Evolutionary conservation across 2,888 invertebrate genomes (phyloP), one percentile per base, ranked within the genome.

Genomic region (Halictus quadricinctus): DNA sequence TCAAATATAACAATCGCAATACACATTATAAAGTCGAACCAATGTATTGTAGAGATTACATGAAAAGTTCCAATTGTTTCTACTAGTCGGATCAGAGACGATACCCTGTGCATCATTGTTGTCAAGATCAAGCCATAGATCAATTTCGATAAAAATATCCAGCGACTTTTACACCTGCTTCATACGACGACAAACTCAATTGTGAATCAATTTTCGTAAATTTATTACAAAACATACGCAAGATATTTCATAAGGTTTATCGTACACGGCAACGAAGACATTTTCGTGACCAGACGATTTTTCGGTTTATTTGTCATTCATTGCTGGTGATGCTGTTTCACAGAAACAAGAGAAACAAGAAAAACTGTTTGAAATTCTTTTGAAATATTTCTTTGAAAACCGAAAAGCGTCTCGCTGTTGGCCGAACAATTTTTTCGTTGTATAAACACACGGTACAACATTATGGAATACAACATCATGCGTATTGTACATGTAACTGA

Each of bases 131-230:
- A 70, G 69, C 41, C 69, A 36, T 43, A 25, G 21, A 41, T 66
- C 12, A 21, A 25, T 58, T 48, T 54, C 13, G 8, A 25, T 66
- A 12, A 50, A 72, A 77, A 75, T 58, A 43, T 50, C 46, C 77
- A 64, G 64, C 46, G 54, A 76, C 79, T 80, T 84, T 89, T 85
- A 41, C 83, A 82, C 85, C 83, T 82, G 79, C 83, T 88, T 88
- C 83, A 79, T 83, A 84, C 58, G 69, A 13, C 46, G 43, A 64
- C 76, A 10, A 83, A 60, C 29, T 64, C 54, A 36, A 81, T 64
- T 79, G 74, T 75, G 88, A 80, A 87, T 80, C 79, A 85, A 83
- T 36, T 88, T 75, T 80, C 83, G 50, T 81, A 78, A 10, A 69
- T 69, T 36, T 36, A 41, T 21, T 64, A 69, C 58, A 73, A 64